Base-by-base conservation (phyloP, 2,888 invertebrate species). In the Andrena camellia region DNA sequence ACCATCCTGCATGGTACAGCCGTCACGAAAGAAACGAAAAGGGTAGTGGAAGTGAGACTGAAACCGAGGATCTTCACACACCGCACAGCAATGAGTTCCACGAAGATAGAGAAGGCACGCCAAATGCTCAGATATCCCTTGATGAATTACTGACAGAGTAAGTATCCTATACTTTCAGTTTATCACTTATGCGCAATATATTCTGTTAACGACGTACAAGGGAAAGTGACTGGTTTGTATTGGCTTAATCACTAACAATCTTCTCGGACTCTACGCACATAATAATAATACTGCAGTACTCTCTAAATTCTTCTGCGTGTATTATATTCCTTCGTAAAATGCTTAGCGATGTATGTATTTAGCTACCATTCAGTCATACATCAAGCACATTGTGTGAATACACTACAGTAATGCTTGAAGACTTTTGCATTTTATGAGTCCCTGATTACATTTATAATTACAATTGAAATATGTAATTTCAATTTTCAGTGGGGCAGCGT, bases 1-100 rank as follows among this genome's bases (percentile, higher is more conserved):
- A 90, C 86, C 84, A 87, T 90, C 84, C 86, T 90, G 88, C 88
- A 88, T 90, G 91, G 87, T 90, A 87, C 92, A 93, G 93, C 91
- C 92, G 93, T 91, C 94, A 93, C 89, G 94, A 94, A 92, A 95
- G 95, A 92, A 93, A 92, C 87, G 93, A 93, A 91, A 95, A 95
- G 91, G 95, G 95, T 93, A 95, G 96, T 92, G 95, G 96, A 94
- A 96, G 96, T 94, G 96, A 97, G 95, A 97, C 97, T 94, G 97
- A 97, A 94, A 97, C 97, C 84, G 97, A 97, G 94, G 97, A 97
- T 88, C 92, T 93, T 86, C 93, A 93, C 85, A 90, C 92, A 87
- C 85, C 91, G 83, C 92, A 92, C 86, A 92, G 90, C 90, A 93
- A 93, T 86, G 93, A 92, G 85, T 93, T 92, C 86, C 92, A 92